Conservation (phyloP, 2,797 vertebrate species). For the Chaunax sp. region DNA sequence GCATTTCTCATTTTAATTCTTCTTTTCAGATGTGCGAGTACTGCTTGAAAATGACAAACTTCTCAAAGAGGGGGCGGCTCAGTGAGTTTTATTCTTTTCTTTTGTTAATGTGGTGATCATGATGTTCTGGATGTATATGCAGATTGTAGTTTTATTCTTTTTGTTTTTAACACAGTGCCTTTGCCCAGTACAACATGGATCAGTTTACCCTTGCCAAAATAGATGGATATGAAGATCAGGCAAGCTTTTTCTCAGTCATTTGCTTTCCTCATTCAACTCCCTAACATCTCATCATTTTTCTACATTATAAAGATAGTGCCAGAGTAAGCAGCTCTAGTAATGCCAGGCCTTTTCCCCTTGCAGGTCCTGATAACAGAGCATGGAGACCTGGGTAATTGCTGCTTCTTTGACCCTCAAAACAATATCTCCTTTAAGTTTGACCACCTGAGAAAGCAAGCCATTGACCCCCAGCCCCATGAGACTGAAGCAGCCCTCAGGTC, state of each 20-base stretch:
- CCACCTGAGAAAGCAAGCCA: conserved; percentile 94
- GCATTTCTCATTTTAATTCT: not conserved
- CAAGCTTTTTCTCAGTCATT: conserved; percentile 42
- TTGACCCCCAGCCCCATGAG: conserved; percentile 88
- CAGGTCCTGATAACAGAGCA: conserved; percentile 97
- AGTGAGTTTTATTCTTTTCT: conserved; percentile 81
- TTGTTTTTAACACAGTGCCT: conserved; percentile 84
- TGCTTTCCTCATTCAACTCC: not conserved
- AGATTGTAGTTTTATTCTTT: conserved; percentile 19
- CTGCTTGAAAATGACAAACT: conserved; percentile 95
- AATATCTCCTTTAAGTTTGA: conserved; percentile 96
- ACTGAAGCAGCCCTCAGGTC: conserved; percentile 83
- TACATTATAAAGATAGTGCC: no score
- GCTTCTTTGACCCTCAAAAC: conserved; percentile 95
- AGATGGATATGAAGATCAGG: conserved; percentile 93
- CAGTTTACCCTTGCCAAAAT: conserved; percentile 94
- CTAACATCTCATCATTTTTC: not conserved
- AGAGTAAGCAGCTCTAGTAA: conserved; percentile 22
- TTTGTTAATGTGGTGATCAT: not conserved
- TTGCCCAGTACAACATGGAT: conserved; percentile 98
- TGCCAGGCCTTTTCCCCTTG: conserved; percentile 6
- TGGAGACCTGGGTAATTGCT: conserved; percentile 92
- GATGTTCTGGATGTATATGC: not conserved
- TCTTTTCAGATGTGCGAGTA: conserved; percentile 90
- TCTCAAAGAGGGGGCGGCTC: conserved; percentile 93